Percentiles rank a stretch among this genome's conserved stretches.
Evolutionary conservation across 2,113 vertebrate genomes (phyloP).

Genomic region (Nesospiza acunhae): DNA sequence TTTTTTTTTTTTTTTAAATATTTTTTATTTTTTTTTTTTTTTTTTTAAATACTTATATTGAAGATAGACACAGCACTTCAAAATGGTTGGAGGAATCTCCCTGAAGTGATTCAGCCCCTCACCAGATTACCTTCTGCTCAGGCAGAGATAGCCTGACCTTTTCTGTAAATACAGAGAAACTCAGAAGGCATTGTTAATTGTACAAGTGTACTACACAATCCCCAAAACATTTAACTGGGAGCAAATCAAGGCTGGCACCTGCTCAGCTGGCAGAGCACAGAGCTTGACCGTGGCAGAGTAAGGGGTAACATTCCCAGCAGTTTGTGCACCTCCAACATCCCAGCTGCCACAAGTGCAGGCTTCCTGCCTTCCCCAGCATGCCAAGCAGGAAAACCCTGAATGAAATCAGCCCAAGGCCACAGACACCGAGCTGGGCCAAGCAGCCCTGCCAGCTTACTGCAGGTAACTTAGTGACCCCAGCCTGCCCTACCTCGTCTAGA

Average conservation of each 20-base stretch:
- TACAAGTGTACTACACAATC: not conserved
- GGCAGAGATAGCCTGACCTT: not conserved
- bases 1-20: too few relatives aligned
- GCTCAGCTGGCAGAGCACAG: not conserved
- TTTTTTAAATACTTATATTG: not conserved
- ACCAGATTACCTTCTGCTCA: not conserved
- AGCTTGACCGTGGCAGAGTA: rapidly evolving
- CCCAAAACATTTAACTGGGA: rapidly evolving
- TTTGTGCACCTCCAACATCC: rapidly evolving
- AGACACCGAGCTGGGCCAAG: not conserved
- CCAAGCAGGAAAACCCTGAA: not conserved
- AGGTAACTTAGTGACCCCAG: not conserved
- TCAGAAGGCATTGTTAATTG: not conserved
- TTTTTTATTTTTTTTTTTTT: not conserved
- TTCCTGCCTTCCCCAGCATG: rapidly evolving
- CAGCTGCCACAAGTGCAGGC: rapidly evolving
- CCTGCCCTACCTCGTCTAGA: rapidly evolving
- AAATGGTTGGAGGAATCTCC: not conserved
- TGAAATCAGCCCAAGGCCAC: not conserved
- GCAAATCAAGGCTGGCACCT: not conserved
- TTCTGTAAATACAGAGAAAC: not conserved
- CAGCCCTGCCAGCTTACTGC: not conserved
- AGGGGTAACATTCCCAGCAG: not conserved
- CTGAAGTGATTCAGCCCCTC: not conserved
- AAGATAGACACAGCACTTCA: not conserved